phyloP scores from a whole-genome alignment of 2,113 vertebrate genomes.

The Pygoscelis adeliae region DNA sequence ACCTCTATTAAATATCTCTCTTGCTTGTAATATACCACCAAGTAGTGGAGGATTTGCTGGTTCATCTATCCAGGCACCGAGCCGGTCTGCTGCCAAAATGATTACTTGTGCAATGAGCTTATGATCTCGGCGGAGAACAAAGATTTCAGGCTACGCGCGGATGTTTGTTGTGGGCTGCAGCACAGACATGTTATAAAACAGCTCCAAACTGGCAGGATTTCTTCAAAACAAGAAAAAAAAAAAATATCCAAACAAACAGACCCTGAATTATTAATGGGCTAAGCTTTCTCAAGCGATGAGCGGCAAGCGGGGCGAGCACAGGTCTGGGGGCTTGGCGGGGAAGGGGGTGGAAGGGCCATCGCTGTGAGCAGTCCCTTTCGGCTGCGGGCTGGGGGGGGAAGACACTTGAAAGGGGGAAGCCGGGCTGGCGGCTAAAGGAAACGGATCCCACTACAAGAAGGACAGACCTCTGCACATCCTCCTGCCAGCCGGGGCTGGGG shows the following conservation, averaged over 20 bases:
- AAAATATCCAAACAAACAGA: not conserved
- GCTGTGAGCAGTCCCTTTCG: not conserved
- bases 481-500: not conserved
- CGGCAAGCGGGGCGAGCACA: not conserved
- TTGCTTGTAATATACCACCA: not conserved
- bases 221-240: not conserved
- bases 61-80: not conserved
- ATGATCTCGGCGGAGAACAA: not conserved
- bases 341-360: not conserved
- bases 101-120: not conserved
- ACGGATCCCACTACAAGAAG: not conserved
- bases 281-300: not conserved
- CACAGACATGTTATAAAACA: not conserved
- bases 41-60: not conserved
- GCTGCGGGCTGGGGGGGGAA: not conserved
- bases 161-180: not conserved
- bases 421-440: not conserved
- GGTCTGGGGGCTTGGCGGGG: not conserved
- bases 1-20: not conserved
- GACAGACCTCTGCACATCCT: not conserved
- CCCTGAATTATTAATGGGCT: not conserved
- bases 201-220: not conserved
- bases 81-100: not conserved
- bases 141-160: not conserved
- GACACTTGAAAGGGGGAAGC: not conserved